Percentiles rank a stretch among this genome's conserved stretches.
Conservation (phyloP, 2,113 vertebrate genomes). For the Megaceryle maxima region DNA sequence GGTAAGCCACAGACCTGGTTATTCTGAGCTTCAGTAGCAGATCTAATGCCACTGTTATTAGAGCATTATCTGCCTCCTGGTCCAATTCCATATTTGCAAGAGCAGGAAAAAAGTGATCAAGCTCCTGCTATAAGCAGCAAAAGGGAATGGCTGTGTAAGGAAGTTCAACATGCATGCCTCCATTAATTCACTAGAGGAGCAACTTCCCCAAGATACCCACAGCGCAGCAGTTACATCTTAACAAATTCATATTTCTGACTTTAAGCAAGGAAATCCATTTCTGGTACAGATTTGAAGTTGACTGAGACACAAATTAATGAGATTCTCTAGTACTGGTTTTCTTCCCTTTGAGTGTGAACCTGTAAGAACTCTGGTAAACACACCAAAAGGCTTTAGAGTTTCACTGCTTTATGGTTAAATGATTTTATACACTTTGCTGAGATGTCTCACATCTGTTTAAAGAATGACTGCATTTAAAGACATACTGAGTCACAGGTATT, state of each 20-base stretch:
- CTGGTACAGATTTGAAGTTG: neutral
- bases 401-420: neutral
- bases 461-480: neutral
- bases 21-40: accelerated
- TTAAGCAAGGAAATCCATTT: slow-evolving; percentile 18
- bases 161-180: neutral
- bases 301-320: neutral
- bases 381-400: slow-evolving; percentile 16
- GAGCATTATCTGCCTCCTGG: neutral
- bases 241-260: neutral
- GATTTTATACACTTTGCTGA: neutral
- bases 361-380: neutral
- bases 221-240: neutral
- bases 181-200: neutral
- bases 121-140: neutral
- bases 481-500: slow-evolving; percentile 5
- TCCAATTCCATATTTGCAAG: neutral
- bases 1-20: neutral
- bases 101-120: neutral
- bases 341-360: neutral
- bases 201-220: neutral
- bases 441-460: neutral
- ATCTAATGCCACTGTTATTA: neutral
- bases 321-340: neutral
- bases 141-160: neutral